Evolutionary conservation across 2,888 invertebrate genomes (phyloP).

Genomic region (Epistrophe grossulariae): DNA sequence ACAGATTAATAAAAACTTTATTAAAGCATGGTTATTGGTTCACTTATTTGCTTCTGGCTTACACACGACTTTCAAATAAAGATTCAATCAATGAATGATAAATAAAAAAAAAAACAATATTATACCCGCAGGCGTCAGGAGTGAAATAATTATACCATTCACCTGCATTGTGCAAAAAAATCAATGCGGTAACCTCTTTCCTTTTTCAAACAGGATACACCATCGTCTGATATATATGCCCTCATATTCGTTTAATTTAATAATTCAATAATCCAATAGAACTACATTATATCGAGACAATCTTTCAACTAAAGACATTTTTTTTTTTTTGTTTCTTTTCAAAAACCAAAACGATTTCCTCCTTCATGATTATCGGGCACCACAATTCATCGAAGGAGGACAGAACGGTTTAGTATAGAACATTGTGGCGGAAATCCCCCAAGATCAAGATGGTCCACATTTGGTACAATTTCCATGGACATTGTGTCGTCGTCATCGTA

Average conservation of each 20-base stretch:
- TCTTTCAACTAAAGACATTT: conserved; percentile 48
- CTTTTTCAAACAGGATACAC: conserved; percentile 15
- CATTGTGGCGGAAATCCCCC: conserved; percentile 49
- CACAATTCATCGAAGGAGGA: conserved; percentile 43
- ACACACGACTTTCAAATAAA: not conserved
- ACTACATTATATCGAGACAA: conserved; percentile 47
- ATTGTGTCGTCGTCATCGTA: conserved; percentile 43
- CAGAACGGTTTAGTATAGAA: conserved; percentile 45
- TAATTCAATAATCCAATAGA: conserved; percentile 67
- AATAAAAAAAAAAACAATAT: not conserved
- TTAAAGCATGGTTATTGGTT: not conserved
- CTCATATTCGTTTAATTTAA: conserved; percentile 59
- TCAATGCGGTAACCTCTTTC: not conserved
- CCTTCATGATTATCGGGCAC: conserved; percentile 43
- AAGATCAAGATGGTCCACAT: conserved; percentile 73
- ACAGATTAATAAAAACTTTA: not conserved
- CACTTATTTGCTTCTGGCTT: not conserved
- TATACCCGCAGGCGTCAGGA: not conserved
- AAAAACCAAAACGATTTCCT: conserved; percentile 2
- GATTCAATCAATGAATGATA: not conserved
- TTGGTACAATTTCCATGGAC: conserved; percentile 49
- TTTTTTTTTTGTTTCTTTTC: no score
- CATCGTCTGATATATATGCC: not conserved
- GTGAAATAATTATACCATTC: not conserved
- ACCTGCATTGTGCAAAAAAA: not conserved